These are phyloP conservation scores for Scolopax rusticola DNA, from an alignment of 2,797 vertebrate genomes.

Conservation along the genomic window DNA sequence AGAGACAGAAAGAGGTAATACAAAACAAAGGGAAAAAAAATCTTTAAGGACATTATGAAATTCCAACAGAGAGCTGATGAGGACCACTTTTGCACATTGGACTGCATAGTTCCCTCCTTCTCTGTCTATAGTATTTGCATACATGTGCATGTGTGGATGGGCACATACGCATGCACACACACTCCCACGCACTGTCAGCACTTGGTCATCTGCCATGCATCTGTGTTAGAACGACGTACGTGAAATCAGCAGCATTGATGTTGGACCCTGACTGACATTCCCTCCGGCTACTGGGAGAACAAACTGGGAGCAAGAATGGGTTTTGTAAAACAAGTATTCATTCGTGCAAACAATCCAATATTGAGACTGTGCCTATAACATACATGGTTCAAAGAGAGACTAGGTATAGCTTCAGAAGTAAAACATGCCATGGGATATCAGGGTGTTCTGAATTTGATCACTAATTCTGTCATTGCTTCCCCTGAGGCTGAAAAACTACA, in stretches of 20 bases:
- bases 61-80: not conserved
- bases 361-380: not conserved
- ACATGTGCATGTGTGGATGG: not conserved
- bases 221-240: not conserved
- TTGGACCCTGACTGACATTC: conserved; percentile 6
- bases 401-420: not conserved
- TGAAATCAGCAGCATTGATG: not conserved
- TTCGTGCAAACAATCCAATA: conserved; percentile 41
- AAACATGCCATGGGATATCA: not conserved
- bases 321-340: conserved; percentile 32
- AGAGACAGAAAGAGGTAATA: not conserved
- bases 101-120: not conserved
- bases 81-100: not conserved
- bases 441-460: not conserved
- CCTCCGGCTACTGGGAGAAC: not conserved
- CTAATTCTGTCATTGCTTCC: not conserved
- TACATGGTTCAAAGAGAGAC: not conserved
- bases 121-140: not conserved
- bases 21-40: not conserved
- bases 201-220: not conserved
- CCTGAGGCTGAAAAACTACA: not conserved
- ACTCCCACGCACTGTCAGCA: fast-evolving
- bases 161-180: not conserved
- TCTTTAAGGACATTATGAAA: not conserved
- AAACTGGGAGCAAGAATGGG: not conserved